phyloP scores from a whole-genome alignment of 35 echinoderm and acorn worm genomes.

The Lytechinus variegatus region DNA sequence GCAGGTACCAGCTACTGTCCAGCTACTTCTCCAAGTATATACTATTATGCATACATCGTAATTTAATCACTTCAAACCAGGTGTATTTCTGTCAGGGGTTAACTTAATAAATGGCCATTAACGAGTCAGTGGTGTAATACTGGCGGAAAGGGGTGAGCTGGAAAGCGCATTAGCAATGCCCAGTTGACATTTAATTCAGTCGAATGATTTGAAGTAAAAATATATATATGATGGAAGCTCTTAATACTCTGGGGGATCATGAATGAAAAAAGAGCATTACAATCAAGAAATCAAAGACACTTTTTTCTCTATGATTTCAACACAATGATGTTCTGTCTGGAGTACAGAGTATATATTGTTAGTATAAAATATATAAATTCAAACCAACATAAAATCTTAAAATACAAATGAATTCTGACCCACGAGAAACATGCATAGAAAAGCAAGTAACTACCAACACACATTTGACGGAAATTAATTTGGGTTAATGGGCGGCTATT shows the following conservation, averaged over 20 bases:
- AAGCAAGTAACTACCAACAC: no score
- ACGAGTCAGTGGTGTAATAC: not conserved
- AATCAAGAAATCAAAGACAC: not conserved
- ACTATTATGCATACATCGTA: not conserved
- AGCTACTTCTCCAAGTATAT: not conserved
- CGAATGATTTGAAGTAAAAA: not conserved
- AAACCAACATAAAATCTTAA: no score
- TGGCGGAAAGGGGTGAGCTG: not conserved
- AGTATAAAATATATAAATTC: no score
- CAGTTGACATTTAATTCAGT: not conserved
- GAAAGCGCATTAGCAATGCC: not conserved
- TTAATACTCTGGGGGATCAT: not conserved
- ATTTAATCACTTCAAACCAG: not conserved
- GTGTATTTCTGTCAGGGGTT: not conserved
- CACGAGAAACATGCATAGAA: not conserved
- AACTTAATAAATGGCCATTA: not conserved
- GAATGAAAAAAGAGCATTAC: not conserved
- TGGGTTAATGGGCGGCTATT: no score
- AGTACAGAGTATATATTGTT: no score
- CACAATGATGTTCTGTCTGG: no score
- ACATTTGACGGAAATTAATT: no score
- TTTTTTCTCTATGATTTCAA: not conserved
- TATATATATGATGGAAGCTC: not conserved
- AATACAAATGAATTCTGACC: not conserved
- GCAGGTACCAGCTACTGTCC: not conserved